These are phyloP conservation scores for Cryptocheilus praepositus DNA, from an alignment of 2,888 invertebrate species.

Conservation along the genomic window DNA sequence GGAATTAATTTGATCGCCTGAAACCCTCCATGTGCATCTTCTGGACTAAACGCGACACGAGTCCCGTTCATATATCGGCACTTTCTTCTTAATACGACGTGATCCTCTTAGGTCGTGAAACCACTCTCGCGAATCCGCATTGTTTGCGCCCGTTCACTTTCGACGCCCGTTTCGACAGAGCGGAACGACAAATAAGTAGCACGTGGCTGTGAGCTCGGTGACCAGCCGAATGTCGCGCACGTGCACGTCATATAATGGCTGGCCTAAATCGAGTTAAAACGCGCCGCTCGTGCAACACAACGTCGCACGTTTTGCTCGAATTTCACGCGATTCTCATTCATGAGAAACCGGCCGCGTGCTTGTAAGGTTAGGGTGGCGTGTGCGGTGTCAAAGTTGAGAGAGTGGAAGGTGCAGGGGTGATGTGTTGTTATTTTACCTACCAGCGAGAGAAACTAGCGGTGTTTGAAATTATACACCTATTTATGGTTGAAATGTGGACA, in stretches of 20 bases:
- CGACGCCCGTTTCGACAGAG: slow-evolving; percentile 7
- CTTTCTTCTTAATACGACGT: slow-evolving; percentile 3
- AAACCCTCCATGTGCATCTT: neutral
- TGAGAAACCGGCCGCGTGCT: too few species aligned
- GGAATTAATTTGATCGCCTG: neutral
- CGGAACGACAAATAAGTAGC: slow-evolving; percentile 38
- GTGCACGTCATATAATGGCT: slow-evolving; percentile 33
- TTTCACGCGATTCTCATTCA: slow-evolving; percentile 27
- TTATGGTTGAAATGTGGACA: too few species aligned
- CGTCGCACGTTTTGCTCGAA: slow-evolving; percentile 21
- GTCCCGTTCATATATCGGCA: too few species aligned
- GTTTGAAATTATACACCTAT: too few species aligned
- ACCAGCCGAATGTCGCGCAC: slow-evolving; percentile 40
- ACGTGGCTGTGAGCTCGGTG: slow-evolving; percentile 44
- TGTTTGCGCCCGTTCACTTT: slow-evolving; percentile 12
- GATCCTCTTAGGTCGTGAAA: slow-evolving; percentile 8
- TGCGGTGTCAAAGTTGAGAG: too few species aligned
- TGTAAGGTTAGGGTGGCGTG: too few species aligned
- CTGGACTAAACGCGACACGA: too few species aligned
- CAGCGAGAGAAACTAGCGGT: too few species aligned
- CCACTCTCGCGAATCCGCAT: neutral
- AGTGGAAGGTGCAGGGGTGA: too few species aligned
- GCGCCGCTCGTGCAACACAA: slow-evolving; percentile 15
- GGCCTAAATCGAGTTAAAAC: slow-evolving; percentile 31
- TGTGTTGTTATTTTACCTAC: too few species aligned